Percentiles rank a stretch among this genome's conserved stretches.
phyloP scores from a whole-genome alignment of 2,888 invertebrate species.

The Carpatolechia fugitivella region DNA sequence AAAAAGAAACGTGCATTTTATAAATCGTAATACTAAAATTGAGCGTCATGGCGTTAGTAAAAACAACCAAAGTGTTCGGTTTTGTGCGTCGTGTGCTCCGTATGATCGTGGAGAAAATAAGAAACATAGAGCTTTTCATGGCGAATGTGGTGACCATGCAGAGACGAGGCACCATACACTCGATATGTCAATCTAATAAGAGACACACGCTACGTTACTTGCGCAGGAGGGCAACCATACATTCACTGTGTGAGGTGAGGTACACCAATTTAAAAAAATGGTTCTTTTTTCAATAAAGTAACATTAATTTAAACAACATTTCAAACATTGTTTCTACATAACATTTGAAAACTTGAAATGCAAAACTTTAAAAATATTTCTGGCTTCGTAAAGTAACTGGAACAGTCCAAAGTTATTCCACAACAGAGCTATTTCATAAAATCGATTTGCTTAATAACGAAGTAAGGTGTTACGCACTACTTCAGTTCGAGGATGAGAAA shows the following conservation, averaged over 20 bases:
- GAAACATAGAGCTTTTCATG: constrained; percentile 48
- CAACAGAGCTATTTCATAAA: too few species aligned
- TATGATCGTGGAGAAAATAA: constrained; percentile 51
- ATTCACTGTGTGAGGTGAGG: constrained; percentile 66
- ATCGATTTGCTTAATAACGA: too few species aligned
- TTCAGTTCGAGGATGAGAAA: neutral
- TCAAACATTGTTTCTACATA: too few species aligned
- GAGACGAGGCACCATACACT: constrained; percentile 52
- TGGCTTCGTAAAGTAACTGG: too few species aligned
- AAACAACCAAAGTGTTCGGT: constrained; percentile 17
- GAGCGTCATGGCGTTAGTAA: neutral
- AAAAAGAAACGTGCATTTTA: neutral
- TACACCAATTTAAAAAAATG: neutral
- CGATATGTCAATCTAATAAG: constrained; percentile 35
- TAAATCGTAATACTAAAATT: too few species aligned
- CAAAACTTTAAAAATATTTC: too few species aligned
- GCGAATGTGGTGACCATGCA: constrained; percentile 45
- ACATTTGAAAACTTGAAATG: too few species aligned
- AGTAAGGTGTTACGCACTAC: neutral
- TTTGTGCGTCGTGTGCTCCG: constrained; percentile 55
- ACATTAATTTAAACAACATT: too few species aligned
- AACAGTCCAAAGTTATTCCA: too few species aligned
- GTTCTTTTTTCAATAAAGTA: too few species aligned
- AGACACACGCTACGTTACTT: constrained; percentile 29
- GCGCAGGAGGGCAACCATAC: constrained; percentile 54